Evolutionary conservation across 2,797 vertebrate genomes (phyloP), one percentile per base, ranked within the genome.

Genomic region (Chaetodon trifasciatus): DNA sequence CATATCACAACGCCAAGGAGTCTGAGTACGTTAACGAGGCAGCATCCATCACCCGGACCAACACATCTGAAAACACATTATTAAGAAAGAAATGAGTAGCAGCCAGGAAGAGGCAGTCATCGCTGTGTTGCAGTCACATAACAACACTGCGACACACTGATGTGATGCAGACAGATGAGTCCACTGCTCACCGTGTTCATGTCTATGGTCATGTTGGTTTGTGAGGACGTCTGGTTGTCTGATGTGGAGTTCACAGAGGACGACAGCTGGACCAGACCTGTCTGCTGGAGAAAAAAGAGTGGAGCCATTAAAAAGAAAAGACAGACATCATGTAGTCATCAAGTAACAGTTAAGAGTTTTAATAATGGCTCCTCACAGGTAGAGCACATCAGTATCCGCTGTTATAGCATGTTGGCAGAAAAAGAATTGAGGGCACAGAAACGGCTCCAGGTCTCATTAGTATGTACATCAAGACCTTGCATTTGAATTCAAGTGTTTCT

Each of bases 131-230:
- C 49, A 17, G 32, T 70, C 53, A n/a, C 47, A 70, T 58, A 32
- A 40, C 13, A 40, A 44, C 12, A 5, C 32, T 7, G 35, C 5
- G 10, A 35, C 8, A 6, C 5, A n/a, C 67, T 55, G 42, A 46
- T 39, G 32, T 40, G 42, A 19, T 3, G 23, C 47, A 23, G 61
- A 68, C 35, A 6, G 62, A 65, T 37, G 53, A 15, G 52, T 47
- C 16, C 17, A 7, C 47, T 2, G 57, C 92, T 97, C 93, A 98
- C 98, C 95, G 95, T 94, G 90, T 96, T 94, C 88, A 98, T 96
- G 90, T 98, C 97, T 3, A 97, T 96, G 1, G 95, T 96, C 94
- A 97, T 91, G 1, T 95, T 95, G 0, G 94, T 92, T 71, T 97
- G 97, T 52, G 93, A 79, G 47, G 91, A 86, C 3, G 65, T 95